Conservation (phyloP, 2,113 vertebrate species). For the Corythornis cristatus region DNA sequence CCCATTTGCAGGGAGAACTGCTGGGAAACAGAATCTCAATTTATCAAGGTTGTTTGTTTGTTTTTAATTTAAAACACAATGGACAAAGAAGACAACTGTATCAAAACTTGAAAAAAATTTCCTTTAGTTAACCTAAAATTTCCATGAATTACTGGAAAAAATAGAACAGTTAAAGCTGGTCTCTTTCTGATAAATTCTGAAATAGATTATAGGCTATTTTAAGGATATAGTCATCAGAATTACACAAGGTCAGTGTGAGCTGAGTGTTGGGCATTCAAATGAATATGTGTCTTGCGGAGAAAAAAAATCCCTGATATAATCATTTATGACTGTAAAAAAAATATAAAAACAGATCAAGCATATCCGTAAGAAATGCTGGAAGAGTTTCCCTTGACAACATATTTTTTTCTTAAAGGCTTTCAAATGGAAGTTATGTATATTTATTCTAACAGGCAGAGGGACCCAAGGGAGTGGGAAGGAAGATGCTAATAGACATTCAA, state of each 20-base stretch:
- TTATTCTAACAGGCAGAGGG: constrained; percentile 41
- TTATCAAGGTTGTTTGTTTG: neutral
- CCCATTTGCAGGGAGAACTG: neutral
- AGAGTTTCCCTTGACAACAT: constrained; percentile 62
- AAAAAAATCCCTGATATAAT: neutral
- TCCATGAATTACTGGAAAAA: neutral
- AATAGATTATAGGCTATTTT: constrained; percentile 19
- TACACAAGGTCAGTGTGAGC: constrained; percentile 13
- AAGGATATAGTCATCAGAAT: constrained; percentile 14
- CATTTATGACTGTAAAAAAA: constrained; percentile 21
- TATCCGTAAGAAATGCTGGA: constrained; percentile 30
- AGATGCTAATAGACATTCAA: constrained; percentile 38
- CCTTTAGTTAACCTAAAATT: neutral
- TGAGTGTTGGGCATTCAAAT: neutral
- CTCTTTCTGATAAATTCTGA: neutral
- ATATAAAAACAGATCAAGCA: constrained; percentile 20
- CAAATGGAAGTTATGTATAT: constrained; percentile 33
- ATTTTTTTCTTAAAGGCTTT: constrained; percentile 26
- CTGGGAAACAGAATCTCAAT: neutral
- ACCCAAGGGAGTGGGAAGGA: constrained; percentile 16
- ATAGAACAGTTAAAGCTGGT: neutral
- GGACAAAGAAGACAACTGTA: neutral
- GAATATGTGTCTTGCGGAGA: neutral
- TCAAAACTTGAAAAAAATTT: neutral
- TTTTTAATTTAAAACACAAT: neutral